Base-by-base conservation (phyloP, 2,797 vertebrate species). In the Pterois miles region DNA sequence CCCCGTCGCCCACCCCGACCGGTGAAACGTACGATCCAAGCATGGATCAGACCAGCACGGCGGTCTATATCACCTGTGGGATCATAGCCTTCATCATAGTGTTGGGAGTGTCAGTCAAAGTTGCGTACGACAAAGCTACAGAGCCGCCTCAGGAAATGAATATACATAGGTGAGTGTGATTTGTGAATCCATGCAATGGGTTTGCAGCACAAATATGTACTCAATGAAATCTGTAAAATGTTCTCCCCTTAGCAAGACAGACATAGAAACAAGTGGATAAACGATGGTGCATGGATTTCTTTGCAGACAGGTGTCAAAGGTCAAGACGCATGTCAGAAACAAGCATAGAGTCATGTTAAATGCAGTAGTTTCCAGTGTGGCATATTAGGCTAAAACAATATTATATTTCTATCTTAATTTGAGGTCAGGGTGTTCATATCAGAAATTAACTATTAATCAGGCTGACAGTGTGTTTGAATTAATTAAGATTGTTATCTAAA, bases 131-230 rank as follows among this genome's bases (percentile, higher is more conserved):
- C 93, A 99, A 99, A 96, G 97, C 98, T 4, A 98, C 97, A 38
- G 96, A 97, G 76, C 98, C 97, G 2, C 98, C 98, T 5, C 96
- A 98, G 95, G 98, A 99, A 92, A 99, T 99, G 98, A 99, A 99
- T 86, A 99, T 99, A 81, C 98, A 99, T 93, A 98, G 98, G 98
- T 99, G 92, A 95, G 96, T 80, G 16, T 4, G 9, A 60, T 8
- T 20, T 40, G 31, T 50, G 31, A 50, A 14, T 11, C 3, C 40
- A 22, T 53, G 23, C 10, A 13, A 4, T 43, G 50, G 36, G 36
- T 76, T 11, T 40, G 18, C 29, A 27, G 8, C 40, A 56, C 58
- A 34, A 2, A 31, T 20, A 7, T 46, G 18, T 20, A 31, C 4
- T 31, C 6, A 13, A 8, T 31, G 1, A 11, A 9, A 31, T 9